Conservation (phyloP, 2,113 vertebrate genomes). For the Pongo abelii region DNA sequence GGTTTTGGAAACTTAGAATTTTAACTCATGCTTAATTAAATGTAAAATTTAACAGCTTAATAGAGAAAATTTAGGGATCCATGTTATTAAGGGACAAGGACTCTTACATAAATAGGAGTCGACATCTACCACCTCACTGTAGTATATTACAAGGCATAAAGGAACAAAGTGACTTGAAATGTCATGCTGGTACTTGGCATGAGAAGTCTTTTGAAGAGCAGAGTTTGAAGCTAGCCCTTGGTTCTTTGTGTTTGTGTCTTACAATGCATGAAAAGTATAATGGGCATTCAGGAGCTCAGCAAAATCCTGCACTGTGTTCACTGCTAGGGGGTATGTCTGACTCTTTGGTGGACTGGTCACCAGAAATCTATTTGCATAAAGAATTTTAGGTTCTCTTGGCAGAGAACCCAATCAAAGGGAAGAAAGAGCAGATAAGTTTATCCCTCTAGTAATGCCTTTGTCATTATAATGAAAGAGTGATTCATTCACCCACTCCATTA, state of each 20-base stretch:
- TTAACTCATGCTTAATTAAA: slow-evolving; percentile 15
- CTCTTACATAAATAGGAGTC: not conserved
- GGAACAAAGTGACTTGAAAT: not conserved
- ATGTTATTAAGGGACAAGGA: not conserved
- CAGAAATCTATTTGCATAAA: not conserved
- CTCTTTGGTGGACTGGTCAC: not conserved
- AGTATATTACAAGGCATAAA: not conserved
- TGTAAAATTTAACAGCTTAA: not conserved
- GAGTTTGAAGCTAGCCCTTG: not conserved
- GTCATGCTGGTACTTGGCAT: not conserved
- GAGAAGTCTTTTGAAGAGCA: not conserved
- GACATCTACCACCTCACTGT: not conserved
- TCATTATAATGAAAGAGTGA: not conserved
- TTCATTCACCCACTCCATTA: not conserved
- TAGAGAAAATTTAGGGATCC: not conserved
- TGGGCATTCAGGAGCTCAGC: not conserved
- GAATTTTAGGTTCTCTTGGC: not conserved
- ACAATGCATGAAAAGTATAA: not conserved
- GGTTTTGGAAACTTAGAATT: slow-evolving; percentile 42
- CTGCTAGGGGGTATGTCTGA: not conserved
- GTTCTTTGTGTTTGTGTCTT: not conserved
- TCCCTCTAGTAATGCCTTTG: not conserved
- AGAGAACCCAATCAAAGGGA: not conserved
- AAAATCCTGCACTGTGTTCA: not conserved
- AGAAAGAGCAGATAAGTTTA: not conserved